Conservation (phyloP, 1,140 invertebrate genomes). For the Pseudomyrmex dendroicus region DNA sequence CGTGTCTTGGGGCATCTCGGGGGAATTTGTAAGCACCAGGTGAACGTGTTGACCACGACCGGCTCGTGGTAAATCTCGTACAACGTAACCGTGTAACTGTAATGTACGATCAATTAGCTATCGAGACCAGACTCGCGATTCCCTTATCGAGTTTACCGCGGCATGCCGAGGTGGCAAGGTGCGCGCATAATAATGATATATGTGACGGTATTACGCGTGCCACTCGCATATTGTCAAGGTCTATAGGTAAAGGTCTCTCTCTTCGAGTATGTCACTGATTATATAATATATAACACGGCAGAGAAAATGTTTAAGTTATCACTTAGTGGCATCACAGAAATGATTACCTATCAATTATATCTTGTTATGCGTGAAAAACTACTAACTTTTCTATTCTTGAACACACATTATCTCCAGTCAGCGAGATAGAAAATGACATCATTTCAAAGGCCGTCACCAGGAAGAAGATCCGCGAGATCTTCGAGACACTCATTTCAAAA, state of each 20-base stretch:
- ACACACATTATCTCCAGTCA: slow-evolving; percentile 82
- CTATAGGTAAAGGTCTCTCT: slow-evolving; percentile 20
- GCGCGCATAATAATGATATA: slow-evolving; percentile 47
- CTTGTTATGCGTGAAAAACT: neutral
- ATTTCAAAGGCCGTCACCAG: slow-evolving; percentile 13
- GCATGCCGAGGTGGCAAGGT: slow-evolving; percentile 16
- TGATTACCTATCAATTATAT: neutral
- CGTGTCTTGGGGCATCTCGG: slow-evolving; percentile 88
- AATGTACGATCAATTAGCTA: slow-evolving; percentile 67
- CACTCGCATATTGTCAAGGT: slow-evolving; percentile 62
- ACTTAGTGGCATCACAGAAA: neutral
- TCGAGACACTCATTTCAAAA: slow-evolving; percentile 57
- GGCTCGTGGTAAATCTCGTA: slow-evolving; percentile 87
- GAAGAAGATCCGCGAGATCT: slow-evolving; percentile 26
- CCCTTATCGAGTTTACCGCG: slow-evolving; percentile 56
- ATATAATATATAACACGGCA: neutral
- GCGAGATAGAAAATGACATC: slow-evolving; percentile 77
- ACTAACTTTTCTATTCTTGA: slow-evolving; percentile 83
- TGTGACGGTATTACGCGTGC: slow-evolving; percentile 1
- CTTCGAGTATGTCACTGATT: neutral
- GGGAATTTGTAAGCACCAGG: slow-evolving; percentile 90
- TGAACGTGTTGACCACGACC: slow-evolving; percentile 87
- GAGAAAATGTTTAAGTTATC: neutral
- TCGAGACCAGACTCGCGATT: slow-evolving; percentile 14
- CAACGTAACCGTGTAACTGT: slow-evolving; percentile 87